Evolutionary conservation across 2,113 vertebrate species (phyloP), one percentile per base, ranked within the genome.

Genomic region (Furnarius figulus): DNA sequence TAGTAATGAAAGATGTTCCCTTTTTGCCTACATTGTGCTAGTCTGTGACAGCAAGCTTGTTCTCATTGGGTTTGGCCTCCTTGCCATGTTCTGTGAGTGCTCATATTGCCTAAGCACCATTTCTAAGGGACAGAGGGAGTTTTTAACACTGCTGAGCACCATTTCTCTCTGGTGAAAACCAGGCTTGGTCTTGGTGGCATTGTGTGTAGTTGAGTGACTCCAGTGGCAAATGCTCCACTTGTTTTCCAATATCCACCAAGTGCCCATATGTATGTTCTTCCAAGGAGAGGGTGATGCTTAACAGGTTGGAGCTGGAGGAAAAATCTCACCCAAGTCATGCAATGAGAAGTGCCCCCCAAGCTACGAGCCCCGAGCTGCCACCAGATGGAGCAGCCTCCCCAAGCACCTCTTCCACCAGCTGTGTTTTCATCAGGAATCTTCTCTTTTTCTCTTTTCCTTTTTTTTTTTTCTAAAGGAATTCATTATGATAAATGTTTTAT

Each of bases 401-500:
- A 1, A 31, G 25, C 40, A 67, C 77, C 30, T 77, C 59, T 25
- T 75, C 25, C 33, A 66, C 20, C 1, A 1, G 44, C 52, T 30
- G 6, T 1, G 8, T n/a, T 89, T 37, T n/a, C 81, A 70, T 24
- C n/a, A 24, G 24, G 18, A 35, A 33, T 33, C 3, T 14, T 20
- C 19, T 1, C 2, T 6, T 15, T 15, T 21, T 3, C 8, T 10
- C 8, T 37, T 39, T 19, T 6, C 14, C 5, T 28, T 19, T 8
- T 14, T 12, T 3, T 5, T 66, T 33, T 28, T 25, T 17, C 33
- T 9, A 16, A 56, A 53, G 40, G 31, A 89, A 85, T 91, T 95
- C 47, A 76, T 87, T 83, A 93, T 4, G 9, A 79, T 62, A 89
- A 89, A 95, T 70, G 81, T 80, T 91, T 96, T 87, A 97, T 87